Conservation (phyloP, 53 echinoderm and acorn worm genomes). For the Holothuria leucospilota region DNA sequence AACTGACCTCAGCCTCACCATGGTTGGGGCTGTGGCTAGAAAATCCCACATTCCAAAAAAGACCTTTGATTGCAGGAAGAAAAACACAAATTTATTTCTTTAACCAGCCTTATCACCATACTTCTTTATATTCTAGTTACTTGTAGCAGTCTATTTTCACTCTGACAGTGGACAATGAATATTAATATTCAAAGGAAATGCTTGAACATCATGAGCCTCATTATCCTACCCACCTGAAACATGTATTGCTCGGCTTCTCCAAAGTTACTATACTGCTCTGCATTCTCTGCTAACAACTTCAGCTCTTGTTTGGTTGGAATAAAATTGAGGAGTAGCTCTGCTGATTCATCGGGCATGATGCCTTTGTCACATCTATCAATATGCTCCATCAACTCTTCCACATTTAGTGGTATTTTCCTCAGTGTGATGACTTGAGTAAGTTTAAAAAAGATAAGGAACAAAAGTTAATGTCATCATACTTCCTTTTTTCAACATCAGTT, state of each 20-base stretch:
- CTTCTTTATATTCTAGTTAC: no score
- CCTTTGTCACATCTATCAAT: slow-evolving; percentile 78
- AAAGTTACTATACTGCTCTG: slow-evolving; percentile 79
- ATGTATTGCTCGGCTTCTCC: slow-evolving; percentile 90
- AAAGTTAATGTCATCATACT: not conserved
- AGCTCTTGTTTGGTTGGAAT: slow-evolving; percentile 87
- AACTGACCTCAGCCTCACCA: no score
- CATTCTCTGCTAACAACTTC: slow-evolving; percentile 77
- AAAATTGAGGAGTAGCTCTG: slow-evolving; percentile 87
- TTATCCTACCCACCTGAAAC: slow-evolving; percentile 74
- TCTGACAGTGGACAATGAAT: no score
- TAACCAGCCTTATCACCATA: no score
- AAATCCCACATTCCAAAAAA: no score
- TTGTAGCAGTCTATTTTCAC: no score
- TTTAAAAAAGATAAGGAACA: not conserved
- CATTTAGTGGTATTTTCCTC: slow-evolving; percentile 65
- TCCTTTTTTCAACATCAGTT: not conserved
- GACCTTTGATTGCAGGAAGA: no score
- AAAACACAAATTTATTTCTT: no score
- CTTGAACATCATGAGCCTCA: no score
- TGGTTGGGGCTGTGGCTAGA: no score
- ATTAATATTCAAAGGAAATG: no score
- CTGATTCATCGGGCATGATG: slow-evolving; percentile 72
- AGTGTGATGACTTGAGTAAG: slow-evolving; percentile 73
- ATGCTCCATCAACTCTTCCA: slow-evolving; percentile 68